Evolutionary conservation across 2,888 invertebrate genomes (phyloP).

Genomic region (Blomia tropicalis): DNA sequence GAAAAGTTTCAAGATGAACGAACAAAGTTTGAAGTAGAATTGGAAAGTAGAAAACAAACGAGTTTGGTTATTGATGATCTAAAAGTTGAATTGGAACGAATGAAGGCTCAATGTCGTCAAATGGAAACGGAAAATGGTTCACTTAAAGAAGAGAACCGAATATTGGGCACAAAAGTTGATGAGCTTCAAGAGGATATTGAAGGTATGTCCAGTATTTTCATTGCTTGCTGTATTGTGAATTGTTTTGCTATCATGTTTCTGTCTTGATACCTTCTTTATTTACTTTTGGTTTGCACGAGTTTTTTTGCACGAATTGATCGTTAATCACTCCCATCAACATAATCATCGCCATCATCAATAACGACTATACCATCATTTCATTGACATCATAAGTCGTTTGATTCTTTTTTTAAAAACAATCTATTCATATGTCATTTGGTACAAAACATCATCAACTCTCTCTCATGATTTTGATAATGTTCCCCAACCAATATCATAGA

Average conservation of each 20-base stretch:
- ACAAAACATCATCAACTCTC: background rate
- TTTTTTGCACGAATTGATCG: background rate
- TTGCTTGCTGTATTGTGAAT: background rate
- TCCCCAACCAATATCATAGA: background rate
- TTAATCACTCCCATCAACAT: background rate
- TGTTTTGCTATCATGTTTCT: background rate
- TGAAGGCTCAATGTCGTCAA: conserved; percentile 21
- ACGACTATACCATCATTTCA: background rate
- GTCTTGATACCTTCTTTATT: background rate
- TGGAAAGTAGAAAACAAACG: conserved; percentile 18
- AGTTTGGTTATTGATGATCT: conserved; percentile 22
- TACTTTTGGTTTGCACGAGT: background rate
- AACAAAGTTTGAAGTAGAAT: conserved; percentile 24
- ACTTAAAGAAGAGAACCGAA: conserved; percentile 17
- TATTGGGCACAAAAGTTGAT: conserved; percentile 10
- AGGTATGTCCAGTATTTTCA: conserved; percentile 10
- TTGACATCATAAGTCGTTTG: no score
- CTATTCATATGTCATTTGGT: background rate
- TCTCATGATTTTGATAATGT: background rate
- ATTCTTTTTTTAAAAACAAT: background rate
- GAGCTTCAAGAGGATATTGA: conserved; percentile 22
- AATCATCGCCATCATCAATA: conserved; percentile 7
- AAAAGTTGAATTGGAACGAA: conserved; percentile 23
- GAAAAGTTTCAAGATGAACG: conserved; percentile 24
- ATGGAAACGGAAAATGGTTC: conserved; percentile 17